phyloP scores from a whole-genome alignment of 1,140 invertebrate genomes.

The Cotesia typhae region DNA sequence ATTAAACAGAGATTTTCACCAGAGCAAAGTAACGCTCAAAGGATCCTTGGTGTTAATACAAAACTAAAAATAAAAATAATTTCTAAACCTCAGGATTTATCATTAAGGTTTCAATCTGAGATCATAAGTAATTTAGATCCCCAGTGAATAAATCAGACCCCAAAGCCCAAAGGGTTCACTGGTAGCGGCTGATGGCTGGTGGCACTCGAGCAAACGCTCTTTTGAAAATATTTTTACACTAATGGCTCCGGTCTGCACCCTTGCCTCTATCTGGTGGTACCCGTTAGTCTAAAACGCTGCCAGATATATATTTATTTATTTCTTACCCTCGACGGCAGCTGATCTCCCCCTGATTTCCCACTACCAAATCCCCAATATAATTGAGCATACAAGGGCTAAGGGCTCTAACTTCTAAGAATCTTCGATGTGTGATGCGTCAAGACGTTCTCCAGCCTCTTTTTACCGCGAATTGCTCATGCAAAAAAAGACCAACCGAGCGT shows the following conservation, averaged over 20 bases:
- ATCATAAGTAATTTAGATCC: conserved; percentile 47
- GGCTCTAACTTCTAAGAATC: too few species aligned
- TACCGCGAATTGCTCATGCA: neutral
- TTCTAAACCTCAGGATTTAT: conserved; percentile 37
- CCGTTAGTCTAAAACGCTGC: conserved; percentile 32
- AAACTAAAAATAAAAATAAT: too few species aligned
- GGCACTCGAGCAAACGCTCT: conserved; percentile 48
- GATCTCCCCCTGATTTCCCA: too few species aligned
- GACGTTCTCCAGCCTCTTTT: conserved; percentile 11
- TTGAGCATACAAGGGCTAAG: conserved; percentile 10
- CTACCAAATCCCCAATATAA: conserved; percentile 1
- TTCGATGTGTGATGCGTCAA: neutral
- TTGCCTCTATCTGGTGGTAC: conserved; percentile 33
- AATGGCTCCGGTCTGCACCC: conserved; percentile 49
- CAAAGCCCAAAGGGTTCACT: conserved; percentile 45
- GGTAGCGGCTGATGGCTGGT: conserved; percentile 34
- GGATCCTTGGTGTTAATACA: too few species aligned
- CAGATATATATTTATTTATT: conserved; percentile 18
- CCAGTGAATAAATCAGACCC: conserved; percentile 41
- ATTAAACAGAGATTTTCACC: conserved; percentile 32
- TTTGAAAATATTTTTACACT: conserved; percentile 55
- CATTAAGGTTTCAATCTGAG: conserved; percentile 49
- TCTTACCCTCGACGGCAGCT: conserved; percentile 22
- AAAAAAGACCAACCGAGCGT: neutral
- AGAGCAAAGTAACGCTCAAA: conserved; percentile 1